phyloP scores from a whole-genome alignment of 2,888 invertebrate genomes.

The Calephelis perditalis region DNA sequence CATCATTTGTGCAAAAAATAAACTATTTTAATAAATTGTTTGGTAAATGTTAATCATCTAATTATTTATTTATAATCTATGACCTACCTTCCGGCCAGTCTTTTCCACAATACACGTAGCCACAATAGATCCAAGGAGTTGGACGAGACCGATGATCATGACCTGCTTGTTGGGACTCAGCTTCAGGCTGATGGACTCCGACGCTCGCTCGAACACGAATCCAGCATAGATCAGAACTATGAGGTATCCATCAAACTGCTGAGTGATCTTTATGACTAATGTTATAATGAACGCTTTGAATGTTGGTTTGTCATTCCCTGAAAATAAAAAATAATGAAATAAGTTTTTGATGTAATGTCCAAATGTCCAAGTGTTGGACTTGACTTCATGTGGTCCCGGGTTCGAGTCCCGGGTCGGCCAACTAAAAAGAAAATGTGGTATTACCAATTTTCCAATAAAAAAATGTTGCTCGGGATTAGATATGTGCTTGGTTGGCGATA shows the following conservation, averaged over 20 bases:
- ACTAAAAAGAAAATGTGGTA: too few relatives aligned
- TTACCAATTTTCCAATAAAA: too few relatives aligned
- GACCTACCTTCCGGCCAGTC: constrained; percentile 62
- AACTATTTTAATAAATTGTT: background rate
- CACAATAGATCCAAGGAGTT: constrained; percentile 55
- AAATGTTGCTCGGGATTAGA: too few relatives aligned
- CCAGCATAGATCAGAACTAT: constrained; percentile 68
- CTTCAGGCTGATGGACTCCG: constrained; percentile 48
- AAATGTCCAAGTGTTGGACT: too few relatives aligned
- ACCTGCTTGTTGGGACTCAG: constrained; percentile 67
- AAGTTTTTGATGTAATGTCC: too few relatives aligned
- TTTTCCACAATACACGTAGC: constrained; percentile 65
- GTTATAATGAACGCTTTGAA: constrained; percentile 67
- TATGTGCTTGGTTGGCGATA: too few relatives aligned
- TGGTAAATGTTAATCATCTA: too few relatives aligned
- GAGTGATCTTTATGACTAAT: constrained; percentile 61
- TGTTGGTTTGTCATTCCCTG: constrained; percentile 61
- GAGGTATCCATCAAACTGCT: constrained; percentile 68
- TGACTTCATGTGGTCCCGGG: too few relatives aligned
- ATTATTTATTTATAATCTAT: too few relatives aligned
- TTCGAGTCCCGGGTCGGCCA: too few relatives aligned
- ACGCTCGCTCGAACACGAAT: constrained; percentile 58
- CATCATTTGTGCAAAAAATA: background rate
- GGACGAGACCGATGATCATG: constrained; percentile 62
- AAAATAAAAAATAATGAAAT: constrained; percentile 26